Conservation (phyloP, 2,113 vertebrate genomes). For the Hypocryptadius cinnamomeus region DNA sequence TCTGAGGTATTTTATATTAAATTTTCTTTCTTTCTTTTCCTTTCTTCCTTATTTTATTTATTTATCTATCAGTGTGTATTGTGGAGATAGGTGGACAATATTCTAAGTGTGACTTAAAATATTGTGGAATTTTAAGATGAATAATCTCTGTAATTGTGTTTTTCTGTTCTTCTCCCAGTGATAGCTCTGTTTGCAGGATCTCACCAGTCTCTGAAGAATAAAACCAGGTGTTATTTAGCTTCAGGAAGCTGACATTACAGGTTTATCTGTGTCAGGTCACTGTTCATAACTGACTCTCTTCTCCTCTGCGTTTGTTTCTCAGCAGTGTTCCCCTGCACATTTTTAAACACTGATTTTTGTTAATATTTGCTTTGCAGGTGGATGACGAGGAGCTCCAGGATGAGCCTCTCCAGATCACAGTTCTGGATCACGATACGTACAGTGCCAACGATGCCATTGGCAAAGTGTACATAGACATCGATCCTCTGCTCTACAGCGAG, state of each 20-base stretch:
- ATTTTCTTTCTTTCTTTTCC: not conserved
- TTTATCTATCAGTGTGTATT: not conserved
- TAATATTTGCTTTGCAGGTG: slow-evolving; percentile 75
- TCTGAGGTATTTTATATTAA: not conserved
- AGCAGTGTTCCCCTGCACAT: not conserved
- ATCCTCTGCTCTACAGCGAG: slow-evolving; percentile 90
- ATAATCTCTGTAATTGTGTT: not conserved
- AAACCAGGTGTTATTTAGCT: not conserved
- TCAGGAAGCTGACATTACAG: not conserved
- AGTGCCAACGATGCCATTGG: slow-evolving; percentile 98
- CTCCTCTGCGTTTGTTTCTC: not conserved
- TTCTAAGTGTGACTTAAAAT: not conserved
- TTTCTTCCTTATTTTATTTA: not conserved
- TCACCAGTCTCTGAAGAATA: not conserved
- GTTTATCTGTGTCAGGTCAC: not conserved
- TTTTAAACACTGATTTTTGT: not conserved
- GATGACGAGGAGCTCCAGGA: slow-evolving; percentile 98
- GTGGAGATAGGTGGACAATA: not conserved
- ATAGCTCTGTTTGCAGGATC: not conserved
- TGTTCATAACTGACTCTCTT: not conserved
- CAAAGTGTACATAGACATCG: slow-evolving; percentile 98
- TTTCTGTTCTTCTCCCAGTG: not conserved
- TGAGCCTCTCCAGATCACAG: slow-evolving; percentile 95
- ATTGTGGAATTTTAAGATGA: not conserved
- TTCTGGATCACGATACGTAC: slow-evolving; percentile 96